A percentile compares a stretch with the other conserved stretches of the same genome.
phyloP scores from a whole-genome alignment of 2,113 vertebrate genomes.

The Petaurus breviceps region DNA sequence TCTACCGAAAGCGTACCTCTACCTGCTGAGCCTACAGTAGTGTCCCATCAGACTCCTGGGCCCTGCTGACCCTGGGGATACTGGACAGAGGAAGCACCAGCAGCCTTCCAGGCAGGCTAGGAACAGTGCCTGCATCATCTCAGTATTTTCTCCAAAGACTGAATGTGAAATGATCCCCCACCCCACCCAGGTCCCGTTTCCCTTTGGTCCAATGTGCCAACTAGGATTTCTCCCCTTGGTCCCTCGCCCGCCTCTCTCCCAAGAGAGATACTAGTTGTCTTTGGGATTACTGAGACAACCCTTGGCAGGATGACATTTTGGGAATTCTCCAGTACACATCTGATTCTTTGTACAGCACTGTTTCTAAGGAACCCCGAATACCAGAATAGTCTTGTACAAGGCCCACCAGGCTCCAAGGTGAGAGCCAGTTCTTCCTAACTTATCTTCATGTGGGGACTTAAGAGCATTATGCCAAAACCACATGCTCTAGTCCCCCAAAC shows the following conservation, averaged over 20 bases:
- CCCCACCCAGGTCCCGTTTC: conserved; percentile 49
- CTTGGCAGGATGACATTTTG: conserved; percentile 41
- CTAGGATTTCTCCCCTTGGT: conserved; percentile 64
- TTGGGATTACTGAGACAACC: conserved; percentile 54
- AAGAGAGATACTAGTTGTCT: conserved; percentile 63
- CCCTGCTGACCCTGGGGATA: conserved; percentile 48
- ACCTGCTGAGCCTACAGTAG: conserved; percentile 81
- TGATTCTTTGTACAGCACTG: conserved; percentile 62
- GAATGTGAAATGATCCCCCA: conserved; percentile 73
- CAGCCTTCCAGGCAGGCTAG: conserved; percentile 49
- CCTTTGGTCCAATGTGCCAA: conserved; percentile 77
- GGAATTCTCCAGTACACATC: not conserved
- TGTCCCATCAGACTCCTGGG: not conserved
- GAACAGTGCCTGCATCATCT: conserved; percentile 70
- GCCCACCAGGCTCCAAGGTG: conserved; percentile 35
- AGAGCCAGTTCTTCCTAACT: not conserved
- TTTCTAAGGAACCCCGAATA: conserved; percentile 69
- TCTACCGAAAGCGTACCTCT: conserved; percentile 93
- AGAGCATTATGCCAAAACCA: not conserved
- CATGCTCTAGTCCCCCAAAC: conserved; percentile 44
- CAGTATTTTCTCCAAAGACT: conserved; percentile 78
- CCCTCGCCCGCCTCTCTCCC: conserved; percentile 38
- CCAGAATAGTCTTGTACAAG: conserved; percentile 59
- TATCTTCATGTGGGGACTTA: conserved; percentile 4
- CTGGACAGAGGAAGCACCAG: conserved; percentile 1